Evolutionary conservation across 1,140 invertebrate genomes (phyloP).

Genomic region (Meloidogyne hapla): DNA sequence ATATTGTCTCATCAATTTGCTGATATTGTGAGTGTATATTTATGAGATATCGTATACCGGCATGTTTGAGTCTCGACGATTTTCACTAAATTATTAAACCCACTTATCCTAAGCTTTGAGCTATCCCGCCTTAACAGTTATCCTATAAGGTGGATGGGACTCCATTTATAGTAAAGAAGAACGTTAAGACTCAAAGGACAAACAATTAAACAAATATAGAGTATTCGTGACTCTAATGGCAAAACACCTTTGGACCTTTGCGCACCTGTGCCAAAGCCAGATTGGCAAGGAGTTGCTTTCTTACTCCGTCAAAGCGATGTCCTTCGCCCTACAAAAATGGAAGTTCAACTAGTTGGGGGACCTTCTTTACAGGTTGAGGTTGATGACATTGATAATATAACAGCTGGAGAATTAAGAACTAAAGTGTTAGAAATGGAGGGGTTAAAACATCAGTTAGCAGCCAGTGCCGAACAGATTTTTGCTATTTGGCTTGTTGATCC

Average conservation of each 20-base stretch:
- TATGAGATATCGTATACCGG: too few relatives aligned
- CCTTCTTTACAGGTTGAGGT: slow-evolving; percentile 45
- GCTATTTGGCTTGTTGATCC: slow-evolving; percentile 54
- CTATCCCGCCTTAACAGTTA: too few relatives aligned
- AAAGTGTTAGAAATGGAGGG: slow-evolving; percentile 48
- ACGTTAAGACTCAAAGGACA: too few relatives aligned
- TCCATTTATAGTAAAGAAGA: too few relatives aligned
- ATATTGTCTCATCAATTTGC: slow-evolving; percentile 55
- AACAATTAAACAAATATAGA: slow-evolving; percentile 38
- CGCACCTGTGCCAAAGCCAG: slow-evolving; percentile 48
- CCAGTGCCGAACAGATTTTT: slow-evolving; percentile 43
- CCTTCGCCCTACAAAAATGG: slow-evolving; percentile 44
- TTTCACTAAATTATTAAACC: too few relatives aligned
- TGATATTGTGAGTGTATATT: slow-evolving; percentile 48
- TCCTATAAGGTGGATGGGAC: too few relatives aligned
- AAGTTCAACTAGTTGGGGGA: slow-evolving; percentile 48
- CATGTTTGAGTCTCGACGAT: too few relatives aligned
- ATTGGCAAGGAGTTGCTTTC: slow-evolving; percentile 51
- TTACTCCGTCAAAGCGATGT: slow-evolving; percentile 33
- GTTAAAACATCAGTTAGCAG: slow-evolving; percentile 1
- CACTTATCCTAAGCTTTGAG: too few relatives aligned
- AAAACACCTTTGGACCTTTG: slow-evolving; percentile 55
- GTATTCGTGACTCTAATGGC: slow-evolving; percentile 52
- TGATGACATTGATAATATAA: slow-evolving; percentile 29
- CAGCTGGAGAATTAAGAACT: slow-evolving; percentile 49